A percentile compares a stretch with the other conserved stretches of the same genome.
These are phyloP conservation scores for Ooceraea biroi DNA, from an alignment of 1,140 invertebrate species.

Conservation along the genomic window DNA sequence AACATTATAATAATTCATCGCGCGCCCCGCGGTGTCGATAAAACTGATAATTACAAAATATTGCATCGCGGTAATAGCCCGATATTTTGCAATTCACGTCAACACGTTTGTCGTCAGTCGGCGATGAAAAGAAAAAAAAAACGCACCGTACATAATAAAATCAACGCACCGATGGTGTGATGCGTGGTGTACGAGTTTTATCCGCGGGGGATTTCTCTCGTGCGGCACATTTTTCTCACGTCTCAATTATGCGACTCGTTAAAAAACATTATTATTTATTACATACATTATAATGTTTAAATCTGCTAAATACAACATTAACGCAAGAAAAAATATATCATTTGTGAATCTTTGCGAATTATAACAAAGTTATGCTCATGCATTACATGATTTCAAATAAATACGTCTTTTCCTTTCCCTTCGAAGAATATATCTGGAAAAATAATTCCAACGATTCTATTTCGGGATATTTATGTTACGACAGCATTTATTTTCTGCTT, in stretches of 20 bases:
- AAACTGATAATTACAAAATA: slow-evolving; percentile 72
- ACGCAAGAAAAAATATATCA: neutral
- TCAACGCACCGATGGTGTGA: neutral
- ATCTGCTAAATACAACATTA: neutral
- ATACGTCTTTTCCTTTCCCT: neutral
- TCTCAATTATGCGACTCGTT: slow-evolving; percentile 38
- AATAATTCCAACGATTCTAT: too few relatives aligned
- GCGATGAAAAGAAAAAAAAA: neutral
- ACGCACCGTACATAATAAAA: slow-evolving; percentile 40
- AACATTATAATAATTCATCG: slow-evolving; percentile 61
- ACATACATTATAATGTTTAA: slow-evolving; percentile 32
- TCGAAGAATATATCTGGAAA: neutral
- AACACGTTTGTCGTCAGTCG: neutral
- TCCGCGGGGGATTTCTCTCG: neutral
- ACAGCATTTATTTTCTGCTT: neutral
- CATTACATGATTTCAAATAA: neutral
- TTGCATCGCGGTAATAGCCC: slow-evolving; percentile 57
- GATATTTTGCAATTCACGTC: slow-evolving; percentile 58
- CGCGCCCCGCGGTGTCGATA: slow-evolving; percentile 57
- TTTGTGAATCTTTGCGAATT: neutral
- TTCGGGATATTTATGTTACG: too few relatives aligned
- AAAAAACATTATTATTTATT: slow-evolving; percentile 22
- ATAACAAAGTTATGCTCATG: neutral
- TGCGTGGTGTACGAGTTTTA: slow-evolving; percentile 47
- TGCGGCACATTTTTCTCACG: slow-evolving; percentile 15